A percentile compares a stretch with the other conserved stretches of the same genome.
These are phyloP conservation scores for Bactericera cockerelli DNA, from an alignment of 1,140 invertebrate genomes.

Conservation along the genomic window DNA sequence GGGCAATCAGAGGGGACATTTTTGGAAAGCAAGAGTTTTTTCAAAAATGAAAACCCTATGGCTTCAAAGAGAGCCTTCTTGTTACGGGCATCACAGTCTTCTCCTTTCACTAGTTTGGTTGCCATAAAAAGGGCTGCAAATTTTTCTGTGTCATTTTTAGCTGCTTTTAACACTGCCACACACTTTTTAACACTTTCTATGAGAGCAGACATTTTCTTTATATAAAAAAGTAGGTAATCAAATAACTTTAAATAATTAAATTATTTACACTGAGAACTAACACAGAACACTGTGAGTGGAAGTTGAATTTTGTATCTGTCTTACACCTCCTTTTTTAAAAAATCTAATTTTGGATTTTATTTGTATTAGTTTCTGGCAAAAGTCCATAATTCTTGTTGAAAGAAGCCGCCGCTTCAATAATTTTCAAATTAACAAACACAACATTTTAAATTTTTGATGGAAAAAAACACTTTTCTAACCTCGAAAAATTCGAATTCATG, in stretches of 20 bases:
- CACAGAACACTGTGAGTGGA: background rate
- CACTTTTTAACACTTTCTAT: conserved; percentile 69
- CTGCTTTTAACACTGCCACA: conserved; percentile 53
- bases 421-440: background rate
- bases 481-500: background rate
- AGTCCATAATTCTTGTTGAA: background rate
- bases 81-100: conserved; percentile 49
- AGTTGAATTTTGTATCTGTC: background rate
- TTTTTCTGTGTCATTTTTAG: conserved; percentile 73
- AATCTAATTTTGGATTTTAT: background rate
- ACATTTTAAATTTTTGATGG: background rate
- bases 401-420: background rate
- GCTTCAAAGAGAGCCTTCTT: conserved; percentile 73
- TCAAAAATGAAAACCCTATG: conserved; percentile 70
- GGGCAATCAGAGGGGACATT: conserved; percentile 68
- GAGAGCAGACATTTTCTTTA: conserved; percentile 41
- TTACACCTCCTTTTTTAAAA: background rate
- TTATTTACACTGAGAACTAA: background rate
- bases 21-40: conserved; percentile 53
- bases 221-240: conserved; percentile 18
- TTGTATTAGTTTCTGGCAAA: background rate
- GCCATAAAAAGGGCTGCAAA: conserved; percentile 81
- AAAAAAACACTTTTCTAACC: background rate
- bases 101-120: conserved; percentile 66
- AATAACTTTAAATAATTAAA: background rate